Base-by-base conservation (phyloP, 2,113 vertebrate genomes). In the Oreochromis aureus region DNA sequence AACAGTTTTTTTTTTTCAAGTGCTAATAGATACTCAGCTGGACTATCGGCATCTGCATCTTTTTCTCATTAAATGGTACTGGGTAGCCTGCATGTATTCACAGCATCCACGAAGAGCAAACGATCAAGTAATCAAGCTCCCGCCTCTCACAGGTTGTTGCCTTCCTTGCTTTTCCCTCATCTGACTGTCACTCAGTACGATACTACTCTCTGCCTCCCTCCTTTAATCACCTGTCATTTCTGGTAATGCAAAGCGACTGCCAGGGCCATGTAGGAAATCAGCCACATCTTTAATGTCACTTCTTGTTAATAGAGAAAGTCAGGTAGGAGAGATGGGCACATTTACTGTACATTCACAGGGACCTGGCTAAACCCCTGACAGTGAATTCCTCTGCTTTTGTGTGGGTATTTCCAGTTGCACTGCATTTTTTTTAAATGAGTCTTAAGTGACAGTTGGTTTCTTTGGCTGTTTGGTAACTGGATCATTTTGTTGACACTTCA, bases 261-360 rank as follows among this genome's bases (percentile, higher is more conserved):
- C 87, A 41, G 85, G 89, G 92, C 93, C 82, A 51, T 89, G 85
- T 78, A 89, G 92, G 94, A 95, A 94, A 95, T 94, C 95, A 93
- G 83, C 87, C 94, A 87, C 92, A 94, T 94, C 92, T 95, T 94
- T 90, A 91, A 90, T 94, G 95, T 96, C 95, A 86, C 86, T 94
- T 95, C 91, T 93, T 83, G 76, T 96, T 94, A 95, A 73, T 86
- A 78, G 18, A 89, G 66, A 66, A 32, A 85, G 80, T 89, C 95
- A 95, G 94, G 90, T 94, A 86, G 56, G 56, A 87, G 91, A 89
- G 82, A 56, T 66, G 81, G 46, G 32, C 82, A 55, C 63, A 16
- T 86, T 83, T 87, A 88, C 88, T 86, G 81, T 88, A 85, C n/a
- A 87, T 82, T 83, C 11, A 81, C 81, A 56, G 83, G 56, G 69